These are phyloP conservation scores for Falco columbarius DNA, from an alignment of 2,797 vertebrate genomes.

Conservation along the genomic window DNA sequence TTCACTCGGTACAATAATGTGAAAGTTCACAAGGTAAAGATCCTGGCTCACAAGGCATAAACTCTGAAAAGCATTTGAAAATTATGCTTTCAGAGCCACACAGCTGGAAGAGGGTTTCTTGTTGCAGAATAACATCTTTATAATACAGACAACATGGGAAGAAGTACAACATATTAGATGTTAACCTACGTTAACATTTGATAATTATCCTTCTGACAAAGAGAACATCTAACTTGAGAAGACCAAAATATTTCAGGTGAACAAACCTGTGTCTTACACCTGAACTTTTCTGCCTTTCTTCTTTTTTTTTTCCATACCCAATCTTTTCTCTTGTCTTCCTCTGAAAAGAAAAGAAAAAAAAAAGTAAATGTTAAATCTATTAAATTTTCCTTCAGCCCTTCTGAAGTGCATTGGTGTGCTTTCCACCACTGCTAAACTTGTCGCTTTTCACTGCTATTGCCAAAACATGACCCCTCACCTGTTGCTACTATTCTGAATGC, in stretches of 20 bases:
- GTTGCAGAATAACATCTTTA: neutral
- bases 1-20: conserved; percentile 4
- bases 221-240: neutral
- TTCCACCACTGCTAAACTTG: neutral
- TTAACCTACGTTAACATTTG: neutral
- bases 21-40: conserved; percentile 47
- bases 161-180: neutral
- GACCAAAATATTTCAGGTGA: neutral
- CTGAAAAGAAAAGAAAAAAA: neutral
- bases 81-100: neutral
- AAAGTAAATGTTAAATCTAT: neutral
- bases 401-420: neutral
- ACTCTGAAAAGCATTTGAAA: conserved; percentile 20
- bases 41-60: neutral
- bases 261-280: neutral
- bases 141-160: neutral
- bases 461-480: neutral
- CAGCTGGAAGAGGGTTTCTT: neutral
- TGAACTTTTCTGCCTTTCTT: neutral
- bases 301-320: neutral
- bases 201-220: neutral
- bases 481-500: neutral
- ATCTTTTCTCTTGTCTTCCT: neutral
- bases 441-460: neutral
- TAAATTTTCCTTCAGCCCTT: neutral